Conservation (phyloP, 2,113 vertebrate species). For the Lonchura striata region DNA sequence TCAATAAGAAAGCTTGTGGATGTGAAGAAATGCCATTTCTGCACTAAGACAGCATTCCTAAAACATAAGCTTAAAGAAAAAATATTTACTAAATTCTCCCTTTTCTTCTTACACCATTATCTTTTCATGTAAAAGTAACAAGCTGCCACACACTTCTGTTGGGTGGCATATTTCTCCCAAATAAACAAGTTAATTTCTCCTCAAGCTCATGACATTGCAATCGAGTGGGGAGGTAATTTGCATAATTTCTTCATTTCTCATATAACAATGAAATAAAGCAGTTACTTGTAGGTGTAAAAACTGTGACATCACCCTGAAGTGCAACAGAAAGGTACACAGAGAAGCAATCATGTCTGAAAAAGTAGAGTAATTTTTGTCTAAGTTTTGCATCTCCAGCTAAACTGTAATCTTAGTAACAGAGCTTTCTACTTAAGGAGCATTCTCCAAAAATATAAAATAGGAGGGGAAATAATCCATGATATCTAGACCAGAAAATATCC, state of each 20-base stretch:
- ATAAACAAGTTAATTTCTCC: background rate
- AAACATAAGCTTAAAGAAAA: background rate
- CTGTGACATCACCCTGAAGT: background rate
- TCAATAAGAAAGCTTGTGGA: background rate
- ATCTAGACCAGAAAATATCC: background rate
- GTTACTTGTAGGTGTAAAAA: background rate
- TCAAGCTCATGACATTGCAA: background rate
- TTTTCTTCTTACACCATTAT: background rate
- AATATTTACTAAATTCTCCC: background rate
- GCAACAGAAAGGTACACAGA: background rate
- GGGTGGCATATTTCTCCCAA: background rate
- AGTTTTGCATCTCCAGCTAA: background rate
- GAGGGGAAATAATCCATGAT: accelerated
- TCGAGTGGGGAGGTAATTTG: background rate
- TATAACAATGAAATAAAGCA: background rate
- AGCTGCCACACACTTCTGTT: background rate
- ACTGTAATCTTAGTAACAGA: background rate
- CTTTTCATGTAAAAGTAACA: background rate
- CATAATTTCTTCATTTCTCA: background rate
- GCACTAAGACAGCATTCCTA: background rate
- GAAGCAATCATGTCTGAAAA: background rate
- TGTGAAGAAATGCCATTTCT: background rate
- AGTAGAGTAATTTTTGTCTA: background rate
- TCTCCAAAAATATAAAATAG: background rate
- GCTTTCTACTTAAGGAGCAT: background rate